Evolutionary conservation across 2,797 vertebrate species (phyloP).

Genomic region (Limnodromus scolopaceus): DNA sequence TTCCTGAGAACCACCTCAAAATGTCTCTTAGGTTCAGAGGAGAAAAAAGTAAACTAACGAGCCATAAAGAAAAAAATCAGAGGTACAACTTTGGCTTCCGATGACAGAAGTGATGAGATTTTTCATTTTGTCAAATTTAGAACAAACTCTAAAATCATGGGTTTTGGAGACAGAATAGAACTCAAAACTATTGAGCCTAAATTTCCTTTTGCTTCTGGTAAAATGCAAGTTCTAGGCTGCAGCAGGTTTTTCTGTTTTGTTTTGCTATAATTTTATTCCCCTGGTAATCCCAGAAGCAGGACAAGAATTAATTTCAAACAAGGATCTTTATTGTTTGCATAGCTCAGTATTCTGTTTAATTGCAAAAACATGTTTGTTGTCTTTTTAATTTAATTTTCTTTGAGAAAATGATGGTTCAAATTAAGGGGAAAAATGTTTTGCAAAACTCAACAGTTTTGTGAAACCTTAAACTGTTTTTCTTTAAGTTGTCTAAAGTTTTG

Average conservation of each 20-base stretch:
- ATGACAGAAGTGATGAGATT: constrained; percentile 9
- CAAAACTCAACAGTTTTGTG: constrained; percentile 49
- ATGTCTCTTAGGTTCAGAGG: neutral
- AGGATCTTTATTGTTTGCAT: constrained; percentile 77
- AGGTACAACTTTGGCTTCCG: neutral
- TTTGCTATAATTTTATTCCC: constrained; percentile 71
- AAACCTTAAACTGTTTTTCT: constrained; percentile 46
- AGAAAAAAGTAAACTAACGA: neutral
- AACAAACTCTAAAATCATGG: neutral
- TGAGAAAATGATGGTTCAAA: constrained; percentile 77
- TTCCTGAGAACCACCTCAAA: neutral
- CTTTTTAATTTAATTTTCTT: constrained; percentile 75
- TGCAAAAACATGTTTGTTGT: constrained; percentile 73
- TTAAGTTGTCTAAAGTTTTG: constrained; percentile 20
- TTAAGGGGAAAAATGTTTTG: constrained; percentile 69
- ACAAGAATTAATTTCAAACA: constrained; percentile 76
- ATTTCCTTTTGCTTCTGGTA: constrained; percentile 69
- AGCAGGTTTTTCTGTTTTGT: constrained; percentile 66
- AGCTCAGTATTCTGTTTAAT: constrained; percentile 74
- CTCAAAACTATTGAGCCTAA: constrained; percentile 37
- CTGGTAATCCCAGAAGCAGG: constrained; percentile 73
- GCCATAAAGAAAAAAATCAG: neutral
- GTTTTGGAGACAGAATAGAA: constrained; percentile 23
- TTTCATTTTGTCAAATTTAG: constrained; percentile 42
- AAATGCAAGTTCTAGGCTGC: constrained; percentile 46